Evolutionary conservation across 30 jellyfish, hydroid and myxozoan species (phyloP), one percentile per base, ranked within the genome.

Genomic region (Turritopsis rubra): DNA sequence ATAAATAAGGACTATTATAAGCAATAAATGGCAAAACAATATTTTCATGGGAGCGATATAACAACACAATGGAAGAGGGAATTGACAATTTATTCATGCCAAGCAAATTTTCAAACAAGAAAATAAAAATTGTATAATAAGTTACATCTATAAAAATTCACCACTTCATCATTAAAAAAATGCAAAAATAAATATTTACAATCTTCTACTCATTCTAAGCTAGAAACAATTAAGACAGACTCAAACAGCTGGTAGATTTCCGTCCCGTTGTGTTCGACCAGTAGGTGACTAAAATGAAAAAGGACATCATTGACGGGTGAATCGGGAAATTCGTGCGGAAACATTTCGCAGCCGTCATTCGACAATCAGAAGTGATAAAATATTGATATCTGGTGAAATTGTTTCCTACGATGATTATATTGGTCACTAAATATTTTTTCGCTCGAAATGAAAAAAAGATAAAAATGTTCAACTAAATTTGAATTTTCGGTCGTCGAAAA

Each of bases 191-290:
- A 41, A 41, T 41, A 41, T 41, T 41, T 41, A 41, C 60, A 41
- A 41, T 41, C 60, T 41, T 41, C 9, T 41, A 41, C 60, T 41
- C 60, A 41, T 41, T 41, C 60, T 41, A 41, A 41, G 60, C 60
- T 41, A 41, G 5, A 41, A 3, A 41, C 5, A 41, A 41, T 41
- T 41, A 3, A 13, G 60, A 5, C 5, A 41, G 13, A 41, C 60
- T 68, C 77, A 68, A 68, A 68, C 77, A 19, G 77, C 77, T 9
- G 77, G 77, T n/a, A 68, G 77, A 68, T 68, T 68, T 68, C 77
- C 77, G 19, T 68, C 77, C 16, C 77, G 77, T 7, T 68, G 30
- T n/a, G 30, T 8, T n/a, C 77, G 77, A 0, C 77, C 77, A 68
- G 30, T 27, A n/a, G 28, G 77, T 1, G 77, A 27, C 77, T 68